phyloP scores from a whole-genome alignment of 2,888 invertebrate species.

The Itoplectis maculator region DNA sequence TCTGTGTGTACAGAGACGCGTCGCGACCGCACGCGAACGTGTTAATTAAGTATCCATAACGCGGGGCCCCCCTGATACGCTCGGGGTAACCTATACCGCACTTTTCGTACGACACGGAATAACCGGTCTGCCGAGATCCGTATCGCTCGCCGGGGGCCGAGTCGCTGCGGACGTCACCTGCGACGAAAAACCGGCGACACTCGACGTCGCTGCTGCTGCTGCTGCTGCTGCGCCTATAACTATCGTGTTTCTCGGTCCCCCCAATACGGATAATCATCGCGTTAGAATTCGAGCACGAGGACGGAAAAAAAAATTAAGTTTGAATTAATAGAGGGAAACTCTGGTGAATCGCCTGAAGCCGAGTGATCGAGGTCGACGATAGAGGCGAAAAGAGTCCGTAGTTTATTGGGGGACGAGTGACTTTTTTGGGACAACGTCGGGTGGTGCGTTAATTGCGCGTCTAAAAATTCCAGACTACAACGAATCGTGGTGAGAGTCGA shows the following conservation, averaged over 20 bases:
- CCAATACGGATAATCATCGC: slow-evolving; percentile 1
- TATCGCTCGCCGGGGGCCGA: slow-evolving; percentile 62
- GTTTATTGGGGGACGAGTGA: no score
- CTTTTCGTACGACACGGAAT: slow-evolving; percentile 49
- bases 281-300: slow-evolving; percentile 7
- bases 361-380: no score
- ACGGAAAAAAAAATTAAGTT: slow-evolving; percentile 23
- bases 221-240: background rate
- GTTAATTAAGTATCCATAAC: slow-evolving; percentile 78
- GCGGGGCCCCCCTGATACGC: slow-evolving; percentile 37
- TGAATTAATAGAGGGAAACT: slow-evolving; percentile 40
- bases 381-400: no score
- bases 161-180: slow-evolving; percentile 62
- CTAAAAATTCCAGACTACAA: no score
- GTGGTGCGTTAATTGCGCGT: no score
- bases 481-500: no score
- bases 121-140: slow-evolving; percentile 41
- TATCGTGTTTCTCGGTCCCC: background rate
- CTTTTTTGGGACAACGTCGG: no score
- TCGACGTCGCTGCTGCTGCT: no score
- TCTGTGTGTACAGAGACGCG: slow-evolving; percentile 18
- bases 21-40: slow-evolving; percentile 51
- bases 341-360: no score
- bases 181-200: slow-evolving; percentile 33
- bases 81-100: slow-evolving; percentile 48